Percentiles rank a stretch among this genome's conserved stretches.
phyloP scores from a whole-genome alignment of 2,888 invertebrate species.

The Embidobia sp. region DNA sequence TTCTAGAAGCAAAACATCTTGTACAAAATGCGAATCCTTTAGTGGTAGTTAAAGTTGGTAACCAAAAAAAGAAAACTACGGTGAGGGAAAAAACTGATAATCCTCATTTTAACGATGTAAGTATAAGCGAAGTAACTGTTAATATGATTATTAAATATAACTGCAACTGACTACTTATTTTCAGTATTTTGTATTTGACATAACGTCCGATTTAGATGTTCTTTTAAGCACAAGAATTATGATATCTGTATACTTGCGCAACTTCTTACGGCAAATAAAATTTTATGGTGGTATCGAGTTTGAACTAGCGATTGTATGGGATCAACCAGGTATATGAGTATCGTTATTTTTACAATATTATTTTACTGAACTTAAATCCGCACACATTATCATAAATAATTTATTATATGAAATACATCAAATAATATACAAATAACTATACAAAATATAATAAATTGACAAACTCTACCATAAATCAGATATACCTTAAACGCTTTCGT shows the following conservation, averaged over 20 bases:
- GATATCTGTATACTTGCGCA: slow-evolving; percentile 83
- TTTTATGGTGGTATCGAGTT: slow-evolving; percentile 84
- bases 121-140: no score
- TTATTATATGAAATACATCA: no score
- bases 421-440: no score
- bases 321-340: slow-evolving; percentile 84
- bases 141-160: no score
- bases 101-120: slow-evolving; percentile 88
- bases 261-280: slow-evolving; percentile 73
- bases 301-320: slow-evolving; percentile 88
- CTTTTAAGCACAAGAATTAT: slow-evolving; percentile 84
- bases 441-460: no score
- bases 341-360: no score
- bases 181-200: slow-evolving; percentile 88
- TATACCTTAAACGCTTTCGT: no score
- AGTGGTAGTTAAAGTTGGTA: slow-evolving; percentile 85
- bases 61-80: slow-evolving; percentile 84
- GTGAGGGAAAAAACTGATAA: slow-evolving; percentile 84
- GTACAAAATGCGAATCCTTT: slow-evolving; percentile 84
- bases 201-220: slow-evolving; percentile 83
- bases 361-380: background rate
- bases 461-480: no score
- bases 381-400: no score
- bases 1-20: slow-evolving; percentile 86
- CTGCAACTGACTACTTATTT: no score